Percentiles rank a stretch among this genome's conserved stretches.
phyloP scores from a whole-genome alignment of 2,113 vertebrate species.

The Hyaena hyaena region DNA sequence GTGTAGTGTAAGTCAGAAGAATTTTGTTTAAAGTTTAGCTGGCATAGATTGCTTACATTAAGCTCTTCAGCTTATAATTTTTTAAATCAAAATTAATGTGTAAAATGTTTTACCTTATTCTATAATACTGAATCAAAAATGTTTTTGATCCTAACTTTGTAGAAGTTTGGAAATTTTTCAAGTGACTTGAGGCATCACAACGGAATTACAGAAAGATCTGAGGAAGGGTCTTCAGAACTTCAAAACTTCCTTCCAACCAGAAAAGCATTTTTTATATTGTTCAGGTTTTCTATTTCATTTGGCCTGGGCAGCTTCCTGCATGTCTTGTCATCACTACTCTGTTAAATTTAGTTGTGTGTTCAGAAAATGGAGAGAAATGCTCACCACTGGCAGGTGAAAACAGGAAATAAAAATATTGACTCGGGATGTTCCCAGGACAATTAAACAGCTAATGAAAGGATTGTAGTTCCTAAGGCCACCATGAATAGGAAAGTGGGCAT shows the following conservation, averaged over 20 bases:
- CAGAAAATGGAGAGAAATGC: slow-evolving; percentile 81
- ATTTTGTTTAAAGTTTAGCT: slow-evolving; percentile 37
- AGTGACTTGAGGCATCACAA: background rate
- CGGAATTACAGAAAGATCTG: slow-evolving; percentile 45
- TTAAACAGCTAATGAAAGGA: slow-evolving; percentile 85
- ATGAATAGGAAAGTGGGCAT: slow-evolving; percentile 75
- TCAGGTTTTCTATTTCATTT: slow-evolving; percentile 71
- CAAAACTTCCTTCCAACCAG: slow-evolving; percentile 72
- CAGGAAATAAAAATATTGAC: slow-evolving; percentile 89
- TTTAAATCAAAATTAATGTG: background rate
- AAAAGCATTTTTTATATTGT: slow-evolving; percentile 78
- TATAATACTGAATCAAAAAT: background rate
- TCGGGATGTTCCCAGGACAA: slow-evolving; percentile 82
- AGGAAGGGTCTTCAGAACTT: slow-evolving; percentile 68
- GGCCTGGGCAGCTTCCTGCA: slow-evolving; percentile 67
- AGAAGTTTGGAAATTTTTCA: background rate
- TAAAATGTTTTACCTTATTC: background rate
- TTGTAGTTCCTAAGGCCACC: slow-evolving; percentile 77
- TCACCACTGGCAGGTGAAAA: slow-evolving; percentile 83
- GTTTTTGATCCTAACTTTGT: slow-evolving; percentile 32
- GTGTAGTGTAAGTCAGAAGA: background rate
- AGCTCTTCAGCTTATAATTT: background rate
- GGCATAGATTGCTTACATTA: background rate
- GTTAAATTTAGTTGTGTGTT: slow-evolving; percentile 84
- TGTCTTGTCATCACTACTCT: slow-evolving; percentile 57